Conservation (phyloP, 2,888 invertebrate genomes). For the Imbricaverruca yamaguchii region DNA sequence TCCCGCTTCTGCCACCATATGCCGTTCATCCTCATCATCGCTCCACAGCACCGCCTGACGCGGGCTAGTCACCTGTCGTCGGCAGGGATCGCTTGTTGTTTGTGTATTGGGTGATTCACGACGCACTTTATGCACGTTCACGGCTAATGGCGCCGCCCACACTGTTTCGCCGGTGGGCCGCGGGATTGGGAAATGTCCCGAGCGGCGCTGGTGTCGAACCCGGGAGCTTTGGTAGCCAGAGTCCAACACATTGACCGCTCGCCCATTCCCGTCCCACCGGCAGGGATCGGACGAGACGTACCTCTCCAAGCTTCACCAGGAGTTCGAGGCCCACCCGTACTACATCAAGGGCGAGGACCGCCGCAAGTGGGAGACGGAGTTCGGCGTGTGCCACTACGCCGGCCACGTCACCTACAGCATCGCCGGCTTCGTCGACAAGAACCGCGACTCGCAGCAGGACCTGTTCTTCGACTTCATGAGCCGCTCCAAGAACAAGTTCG, state of each 20-base stretch:
- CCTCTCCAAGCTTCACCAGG: conserved; percentile 75
- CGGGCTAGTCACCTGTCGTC: not conserved
- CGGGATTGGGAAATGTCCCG: too few relatives aligned
- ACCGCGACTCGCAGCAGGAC: conserved; percentile 85
- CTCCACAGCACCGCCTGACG: too few relatives aligned
- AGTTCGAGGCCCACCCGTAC: conserved; percentile 73
- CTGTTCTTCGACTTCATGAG: conserved; percentile 84
- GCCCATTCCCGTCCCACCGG: too few relatives aligned
- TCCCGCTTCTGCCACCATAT: too few relatives aligned
- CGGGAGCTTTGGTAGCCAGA: too few relatives aligned
- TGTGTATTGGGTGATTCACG: too few relatives aligned
- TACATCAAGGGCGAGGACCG: conserved; percentile 76
- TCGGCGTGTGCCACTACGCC: conserved; percentile 82
- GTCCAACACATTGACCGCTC: too few relatives aligned
- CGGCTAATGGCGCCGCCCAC: too few relatives aligned
- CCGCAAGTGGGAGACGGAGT: conserved; percentile 81
- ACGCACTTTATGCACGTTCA: too few relatives aligned
- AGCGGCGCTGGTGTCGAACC: too few relatives aligned
- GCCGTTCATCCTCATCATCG: too few relatives aligned
- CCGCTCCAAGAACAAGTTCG: conserved; percentile 70
- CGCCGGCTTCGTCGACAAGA: conserved; percentile 83
- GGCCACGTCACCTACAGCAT: conserved; percentile 58
- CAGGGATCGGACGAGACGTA: conserved; percentile 80
- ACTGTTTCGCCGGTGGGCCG: too few relatives aligned
- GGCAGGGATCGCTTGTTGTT: conserved; percentile 70